Evolutionary conservation across 1,140 invertebrate species (phyloP), one percentile per base, ranked within the genome.

Genomic region (Papilio machaon): DNA sequence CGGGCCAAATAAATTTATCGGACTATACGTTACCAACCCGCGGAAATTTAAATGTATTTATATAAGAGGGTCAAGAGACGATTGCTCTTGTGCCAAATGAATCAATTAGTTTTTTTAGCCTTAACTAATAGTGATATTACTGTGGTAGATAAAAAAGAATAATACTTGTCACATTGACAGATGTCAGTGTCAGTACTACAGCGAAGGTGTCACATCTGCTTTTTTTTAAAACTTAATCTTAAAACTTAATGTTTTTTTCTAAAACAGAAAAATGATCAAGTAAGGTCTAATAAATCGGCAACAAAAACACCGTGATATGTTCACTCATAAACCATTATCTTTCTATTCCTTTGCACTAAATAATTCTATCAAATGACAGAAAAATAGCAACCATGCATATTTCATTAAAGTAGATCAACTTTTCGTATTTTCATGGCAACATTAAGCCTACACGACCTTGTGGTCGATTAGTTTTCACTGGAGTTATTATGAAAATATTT

Each of bases 401-500:
- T 30, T 30, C 4, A 64, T 30, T 13, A 64, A 64, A 64, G 9
- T 30, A 64, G 23, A 35, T 30, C 60, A 64, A 64, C 11, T 30
- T 64, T 30, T 15, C 23, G 60, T 35, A 70, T 70, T 38, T 35
- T 38, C 3, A 70, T 35, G 64, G 64, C 30, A 70, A 70, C 64
- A 70, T 35, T 35, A 15, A 70, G 35, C 23, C 23, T 70, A 70
- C 4, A 35, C 64, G 30, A 70, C 64, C 64, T 70, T 70, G 64
- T 17, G 30, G 30, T 70, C 30, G 64, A 70, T 70, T 70, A 35
- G 64, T 70, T 70, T 70, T 70, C 30, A 70, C 64, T 15, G 11
- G 64, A 70, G 30, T 67, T 70, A 64, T 64, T 64, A 70, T 70
- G 64, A 35, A 70, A 70, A 70, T 70, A 70, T 70, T 70, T 70